Conservation (phyloP, 2,113 vertebrate genomes). For the Otis tarda region DNA sequence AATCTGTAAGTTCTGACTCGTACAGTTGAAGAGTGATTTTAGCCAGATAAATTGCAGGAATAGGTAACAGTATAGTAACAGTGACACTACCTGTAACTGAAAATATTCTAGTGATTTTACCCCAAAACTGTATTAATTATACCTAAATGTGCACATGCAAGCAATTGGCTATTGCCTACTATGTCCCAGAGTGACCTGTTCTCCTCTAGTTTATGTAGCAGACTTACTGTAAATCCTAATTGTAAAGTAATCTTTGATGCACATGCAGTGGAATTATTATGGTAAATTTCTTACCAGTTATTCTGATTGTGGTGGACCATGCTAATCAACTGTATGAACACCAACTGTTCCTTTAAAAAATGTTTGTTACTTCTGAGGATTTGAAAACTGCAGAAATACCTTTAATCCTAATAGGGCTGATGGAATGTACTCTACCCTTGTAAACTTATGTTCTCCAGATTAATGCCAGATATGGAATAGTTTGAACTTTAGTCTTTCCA, state of each 20-base stretch:
- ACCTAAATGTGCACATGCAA: neutral
- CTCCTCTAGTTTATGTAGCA: neutral
- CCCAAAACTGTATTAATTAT: neutral
- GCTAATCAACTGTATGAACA: neutral
- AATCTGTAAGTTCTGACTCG: neutral
- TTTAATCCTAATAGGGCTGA: constrained; percentile 44
- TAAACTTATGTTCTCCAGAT: constrained; percentile 6
- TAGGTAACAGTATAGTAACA: neutral
- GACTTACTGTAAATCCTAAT: neutral
- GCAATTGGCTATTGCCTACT: neutral
- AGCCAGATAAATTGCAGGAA: neutral
- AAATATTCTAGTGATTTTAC: neutral
- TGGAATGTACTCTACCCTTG: neutral
- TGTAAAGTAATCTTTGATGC: neutral
- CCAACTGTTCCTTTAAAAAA: neutral
- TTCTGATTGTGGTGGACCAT: neutral
- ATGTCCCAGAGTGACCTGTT: neutral
- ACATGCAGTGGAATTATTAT: neutral
- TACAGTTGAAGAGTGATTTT: neutral
- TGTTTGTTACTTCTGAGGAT: neutral
- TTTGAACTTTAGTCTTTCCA: neutral
- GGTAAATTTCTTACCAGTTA: neutral
- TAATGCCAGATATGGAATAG: neutral
- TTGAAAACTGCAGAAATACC: neutral
- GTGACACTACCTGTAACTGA: neutral